These are phyloP conservation scores for Tetragnatha montana DNA, from an alignment of 2,888 invertebrate species.

Conservation along the genomic window DNA sequence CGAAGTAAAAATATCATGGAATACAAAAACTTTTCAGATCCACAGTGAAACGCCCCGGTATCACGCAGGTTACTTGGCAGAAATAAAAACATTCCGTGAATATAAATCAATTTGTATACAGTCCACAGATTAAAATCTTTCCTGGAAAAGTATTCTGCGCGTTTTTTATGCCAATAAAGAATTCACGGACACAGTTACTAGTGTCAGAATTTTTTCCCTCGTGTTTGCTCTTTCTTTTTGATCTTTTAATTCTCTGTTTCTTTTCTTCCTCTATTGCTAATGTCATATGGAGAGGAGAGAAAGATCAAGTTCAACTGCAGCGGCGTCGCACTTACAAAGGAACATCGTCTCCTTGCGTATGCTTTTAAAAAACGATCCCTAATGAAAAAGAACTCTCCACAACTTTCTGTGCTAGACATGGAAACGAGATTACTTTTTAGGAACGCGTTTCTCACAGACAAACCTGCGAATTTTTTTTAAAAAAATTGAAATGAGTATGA, in stretches of 20 bases:
- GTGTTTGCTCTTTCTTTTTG: not conserved
- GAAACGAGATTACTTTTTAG: not conserved
- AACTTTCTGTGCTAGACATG: not conserved
- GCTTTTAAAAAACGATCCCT: not conserved
- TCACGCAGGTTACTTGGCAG: too few relatives aligned
- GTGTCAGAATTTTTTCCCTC: not conserved
- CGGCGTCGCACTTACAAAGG: conserved; percentile 2
- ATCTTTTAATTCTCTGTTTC: conserved; percentile 3
- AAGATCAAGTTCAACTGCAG: conserved; percentile 31
- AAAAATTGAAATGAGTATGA: not conserved
- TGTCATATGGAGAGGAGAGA: conserved; percentile 2
- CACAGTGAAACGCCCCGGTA: too few relatives aligned
- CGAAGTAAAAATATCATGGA: too few relatives aligned
- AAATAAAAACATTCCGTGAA: not conserved
- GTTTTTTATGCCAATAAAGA: conserved; percentile 8
- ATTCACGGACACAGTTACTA: conserved; percentile 26
- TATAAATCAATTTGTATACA: conserved; percentile 28
- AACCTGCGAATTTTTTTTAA: not conserved
- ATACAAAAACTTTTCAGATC: too few relatives aligned
- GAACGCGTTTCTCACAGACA: not conserved
- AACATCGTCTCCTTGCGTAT: not conserved
- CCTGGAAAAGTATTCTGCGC: not conserved
- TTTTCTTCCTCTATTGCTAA: conserved; percentile 3
- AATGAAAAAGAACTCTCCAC: not conserved
- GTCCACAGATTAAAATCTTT: conserved; percentile 4